Evolutionary conservation across 1,140 invertebrate species (phyloP), one percentile per base, ranked within the genome.

Genomic region (Drosophila arizonae): DNA sequence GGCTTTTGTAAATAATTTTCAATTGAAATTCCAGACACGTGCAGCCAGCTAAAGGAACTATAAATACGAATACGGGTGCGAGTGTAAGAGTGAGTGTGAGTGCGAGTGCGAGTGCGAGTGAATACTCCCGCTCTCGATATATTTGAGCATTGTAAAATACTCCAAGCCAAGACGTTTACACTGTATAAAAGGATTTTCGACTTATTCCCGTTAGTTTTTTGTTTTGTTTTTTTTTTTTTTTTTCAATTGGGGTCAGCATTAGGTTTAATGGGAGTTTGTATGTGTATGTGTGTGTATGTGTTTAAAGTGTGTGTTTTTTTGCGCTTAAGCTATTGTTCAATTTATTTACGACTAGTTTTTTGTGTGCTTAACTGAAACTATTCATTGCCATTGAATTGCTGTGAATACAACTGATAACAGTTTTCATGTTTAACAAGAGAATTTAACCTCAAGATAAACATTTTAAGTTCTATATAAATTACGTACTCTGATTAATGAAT

Each of bases 111-210:
- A 56, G 36, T 45, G 15, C 24, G 21, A 24, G 21, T 13, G 28
- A 10, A 5, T 24, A 17, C 56, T 58, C 13, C 13, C 0, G 9
- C 33, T 15, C 55, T 41, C 13, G 21, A 69, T 70, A 71, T 50
- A 75, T 71, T 33, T 51, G 41, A 17, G 10, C 56, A 69, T 55
- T 60, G 57, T 72, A 76, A 69, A 54, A 45, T 67, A 54, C 63
- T 70, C 62, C 82, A 78, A 74, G 65, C 64, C 72, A 54, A 78
- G 64, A 61, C 72, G 75, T 82, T 81, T 81, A 63, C 73, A 81
- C 79, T 74, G 50, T 56, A 56, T 61, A 55, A 73, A 61, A 58
- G 57, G 65, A 68, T 56, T 62, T 62, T 68, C 50, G 51, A 73
- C 64, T 73, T 48, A 61, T 73, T 61, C 55, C 17, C 28, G 57